Conservation (phyloP, 2,888 invertebrate species). For the Drosophila atripex region DNA sequence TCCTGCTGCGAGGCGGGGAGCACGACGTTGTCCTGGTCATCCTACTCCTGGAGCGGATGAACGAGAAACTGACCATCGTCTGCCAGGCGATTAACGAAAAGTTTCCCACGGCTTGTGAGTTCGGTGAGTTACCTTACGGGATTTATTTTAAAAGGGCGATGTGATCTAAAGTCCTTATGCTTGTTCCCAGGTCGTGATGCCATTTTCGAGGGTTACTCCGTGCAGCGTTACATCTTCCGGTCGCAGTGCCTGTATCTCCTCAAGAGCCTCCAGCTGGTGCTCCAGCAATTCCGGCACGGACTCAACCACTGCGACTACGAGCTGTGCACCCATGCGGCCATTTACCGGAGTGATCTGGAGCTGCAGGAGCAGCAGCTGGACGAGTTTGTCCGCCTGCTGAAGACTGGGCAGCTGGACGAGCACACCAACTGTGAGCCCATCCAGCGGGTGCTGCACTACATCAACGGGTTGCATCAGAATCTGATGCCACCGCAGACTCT, state of each 20-base stretch:
- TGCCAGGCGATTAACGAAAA: slow-evolving; percentile 93
- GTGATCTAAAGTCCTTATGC: background rate
- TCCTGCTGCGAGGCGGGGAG: slow-evolving; percentile 91
- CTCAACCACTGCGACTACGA: slow-evolving; percentile 93
- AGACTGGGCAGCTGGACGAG: slow-evolving; percentile 96
- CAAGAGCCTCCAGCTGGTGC: slow-evolving; percentile 89
- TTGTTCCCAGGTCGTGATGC: slow-evolving; percentile 85
- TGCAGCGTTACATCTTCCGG: slow-evolving; percentile 94
- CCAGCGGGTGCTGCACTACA: slow-evolving; percentile 93
- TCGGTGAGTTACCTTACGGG: slow-evolving; percentile 85
- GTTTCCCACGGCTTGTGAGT: slow-evolving; percentile 91
- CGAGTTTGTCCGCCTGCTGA: slow-evolving; percentile 93
- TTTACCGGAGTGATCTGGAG: slow-evolving; percentile 93
- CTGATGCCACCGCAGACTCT: slow-evolving; percentile 89
- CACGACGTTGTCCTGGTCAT: slow-evolving; percentile 95
- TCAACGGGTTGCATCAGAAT: slow-evolving; percentile 92
- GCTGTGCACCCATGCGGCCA: slow-evolving; percentile 92
- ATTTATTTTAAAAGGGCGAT: background rate
- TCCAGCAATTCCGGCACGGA: slow-evolving; percentile 88
- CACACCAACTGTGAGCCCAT: slow-evolving; percentile 93
- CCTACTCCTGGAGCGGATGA: slow-evolving; percentile 92
- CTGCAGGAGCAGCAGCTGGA: slow-evolving; percentile 96
- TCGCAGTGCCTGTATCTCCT: slow-evolving; percentile 90
- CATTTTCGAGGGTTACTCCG: slow-evolving; percentile 92
- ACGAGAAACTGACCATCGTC: slow-evolving; percentile 94